These are phyloP conservation scores for Acanthiza pusilla DNA, from an alignment of 2,797 vertebrate species.

Conservation along the genomic window DNA sequence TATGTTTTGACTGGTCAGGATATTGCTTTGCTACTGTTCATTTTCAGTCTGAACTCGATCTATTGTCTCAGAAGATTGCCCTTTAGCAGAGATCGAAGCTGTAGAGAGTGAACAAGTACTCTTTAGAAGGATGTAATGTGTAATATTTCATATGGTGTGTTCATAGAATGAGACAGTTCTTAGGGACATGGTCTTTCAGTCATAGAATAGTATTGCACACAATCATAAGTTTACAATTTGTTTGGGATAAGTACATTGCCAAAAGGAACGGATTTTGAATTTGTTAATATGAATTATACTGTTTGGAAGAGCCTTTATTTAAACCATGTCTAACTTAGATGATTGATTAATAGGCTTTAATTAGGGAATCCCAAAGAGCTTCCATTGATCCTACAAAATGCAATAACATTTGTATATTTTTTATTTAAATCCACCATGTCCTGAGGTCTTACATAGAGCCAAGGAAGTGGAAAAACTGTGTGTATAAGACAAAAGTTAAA, in stretches of 20 bases:
- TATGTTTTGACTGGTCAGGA: background rate
- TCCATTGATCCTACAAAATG: background rate
- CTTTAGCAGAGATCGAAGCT: background rate
- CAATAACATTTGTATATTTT: background rate
- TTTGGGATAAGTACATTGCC: background rate
- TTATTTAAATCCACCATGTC: rapidly evolving
- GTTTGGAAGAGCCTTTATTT: background rate
- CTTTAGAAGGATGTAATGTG: background rate
- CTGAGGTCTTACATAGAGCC: background rate
- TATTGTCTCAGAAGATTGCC: background rate
- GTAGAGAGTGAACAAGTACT: background rate
- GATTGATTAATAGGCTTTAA: background rate
- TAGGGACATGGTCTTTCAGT: background rate
- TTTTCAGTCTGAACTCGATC: background rate
- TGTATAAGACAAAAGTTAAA: background rate
- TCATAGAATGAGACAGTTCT: background rate
- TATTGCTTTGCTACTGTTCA: background rate
- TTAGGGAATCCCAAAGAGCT: background rate
- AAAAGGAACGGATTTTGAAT: background rate
- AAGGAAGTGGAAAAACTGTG: background rate
- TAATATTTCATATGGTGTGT: background rate
- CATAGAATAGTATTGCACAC: rapidly evolving
- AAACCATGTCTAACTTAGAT: background rate
- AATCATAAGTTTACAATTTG: background rate
- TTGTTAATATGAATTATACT: background rate